Conservation (phyloP, 2,797 vertebrate genomes). For the Acrocephalus scirpaceus region DNA sequence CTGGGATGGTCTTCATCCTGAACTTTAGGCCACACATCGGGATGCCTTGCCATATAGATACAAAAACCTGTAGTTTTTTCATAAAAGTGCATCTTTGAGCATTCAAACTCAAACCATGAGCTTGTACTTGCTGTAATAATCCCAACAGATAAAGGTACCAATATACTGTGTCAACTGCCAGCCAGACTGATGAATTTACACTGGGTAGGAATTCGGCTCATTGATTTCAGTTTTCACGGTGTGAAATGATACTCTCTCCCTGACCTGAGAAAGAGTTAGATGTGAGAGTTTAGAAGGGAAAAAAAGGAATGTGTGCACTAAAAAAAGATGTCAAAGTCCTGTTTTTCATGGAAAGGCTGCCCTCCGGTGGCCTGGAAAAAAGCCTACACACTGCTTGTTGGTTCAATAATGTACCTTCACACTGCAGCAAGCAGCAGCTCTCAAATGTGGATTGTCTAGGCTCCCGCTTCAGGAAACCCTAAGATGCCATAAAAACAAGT, state of each 20-base stretch:
- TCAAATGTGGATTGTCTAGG: not conserved
- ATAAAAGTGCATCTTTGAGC: not conserved
- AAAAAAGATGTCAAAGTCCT: fast-evolving
- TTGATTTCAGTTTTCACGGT: not conserved
- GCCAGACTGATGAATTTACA: not conserved
- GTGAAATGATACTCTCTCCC: not conserved
- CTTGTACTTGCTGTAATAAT: not conserved
- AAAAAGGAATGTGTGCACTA: fast-evolving
- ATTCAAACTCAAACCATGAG: not conserved
- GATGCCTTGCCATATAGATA: not conserved
- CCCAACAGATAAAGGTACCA: not conserved
- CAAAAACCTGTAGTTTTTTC: not conserved
- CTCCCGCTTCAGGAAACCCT: not conserved
- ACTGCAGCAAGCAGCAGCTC: not conserved
- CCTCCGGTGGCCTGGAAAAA: conserved; percentile 30
- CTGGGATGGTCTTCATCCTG: not conserved
- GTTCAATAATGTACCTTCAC: fast-evolving
- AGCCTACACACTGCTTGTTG: not conserved
- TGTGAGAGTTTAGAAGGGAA: not conserved
- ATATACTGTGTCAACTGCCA: not conserved
- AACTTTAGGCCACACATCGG: not conserved
- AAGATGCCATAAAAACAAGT: not conserved
- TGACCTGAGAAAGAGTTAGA: not conserved
- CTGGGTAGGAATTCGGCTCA: not conserved
- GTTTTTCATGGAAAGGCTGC: conserved; percentile 48